Base-by-base conservation (phyloP, 2,113 vertebrate species). In the Alouatta palliata region DNA sequence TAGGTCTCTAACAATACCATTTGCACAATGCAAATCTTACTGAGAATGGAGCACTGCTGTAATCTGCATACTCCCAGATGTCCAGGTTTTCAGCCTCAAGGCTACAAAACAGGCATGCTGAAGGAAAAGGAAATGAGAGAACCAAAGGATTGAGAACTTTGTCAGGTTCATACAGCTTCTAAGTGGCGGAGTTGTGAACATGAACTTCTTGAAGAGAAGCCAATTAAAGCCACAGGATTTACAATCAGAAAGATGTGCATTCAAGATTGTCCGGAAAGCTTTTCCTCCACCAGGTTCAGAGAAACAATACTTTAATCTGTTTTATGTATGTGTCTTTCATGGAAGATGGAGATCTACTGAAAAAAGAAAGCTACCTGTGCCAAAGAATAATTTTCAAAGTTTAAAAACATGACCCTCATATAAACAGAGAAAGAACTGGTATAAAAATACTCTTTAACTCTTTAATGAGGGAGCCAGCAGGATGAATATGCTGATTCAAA, bases 331-430 rank as follows among this genome's bases (percentile, higher is more conserved):
- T 19, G 16, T 79, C 37, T 84, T 49, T 80, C 23, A 80, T 19
- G 5, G 14, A 85, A 68, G n/a, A 87, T n/a, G 93, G 64, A 64
- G 49, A 66, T 43, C 23, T 32, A 17, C 10, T 64, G 5, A 10
- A 14, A 70, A 73, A 30, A 56, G 23, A 25, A 82, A 6, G 77
- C 20, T 32, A 54, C 30, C 58, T 27, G 49, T 17, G 32, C 32
- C 9, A n/a, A 80, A 87, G 27, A 71, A 52, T 56, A 86, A 71
- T 88, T 89, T 97, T 80, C 12, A 87, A 94, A 87, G 52, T 61
- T 52, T 32, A 83, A 90, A 64, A 91, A 35, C 1, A 14, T 10
- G 45, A 66, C 30, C 70, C 68, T 91, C 12, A 35, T 56, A 79
- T 56, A 91, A 66, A 77, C 61, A 82, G 8, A 68, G 35, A 66